These are phyloP conservation scores for Pungitius pungitius DNA, from an alignment of 2,113 vertebrate species.

Conservation along the genomic window DNA sequence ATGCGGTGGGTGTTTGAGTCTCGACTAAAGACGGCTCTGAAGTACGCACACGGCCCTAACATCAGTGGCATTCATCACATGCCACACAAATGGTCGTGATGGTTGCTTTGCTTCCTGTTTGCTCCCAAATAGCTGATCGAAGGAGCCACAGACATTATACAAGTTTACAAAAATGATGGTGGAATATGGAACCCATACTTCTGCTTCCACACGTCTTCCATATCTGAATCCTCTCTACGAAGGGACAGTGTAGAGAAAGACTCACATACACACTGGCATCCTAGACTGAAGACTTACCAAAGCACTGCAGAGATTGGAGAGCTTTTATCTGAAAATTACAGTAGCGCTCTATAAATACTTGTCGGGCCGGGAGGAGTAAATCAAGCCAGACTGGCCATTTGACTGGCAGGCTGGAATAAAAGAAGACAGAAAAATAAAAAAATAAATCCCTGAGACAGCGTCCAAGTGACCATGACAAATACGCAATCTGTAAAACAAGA, in stretches of 20 bases:
- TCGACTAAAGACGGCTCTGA: conserved; percentile 37
- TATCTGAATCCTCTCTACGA: background rate
- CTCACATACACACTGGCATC: background rate
- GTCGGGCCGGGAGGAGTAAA: conserved; percentile 35
- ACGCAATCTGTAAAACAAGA: conserved; percentile 70
- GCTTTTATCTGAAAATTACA: conserved; percentile 51
- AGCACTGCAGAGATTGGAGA: conserved; percentile 21
- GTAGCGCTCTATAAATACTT: conserved; percentile 33
- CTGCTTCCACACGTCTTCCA: background rate
- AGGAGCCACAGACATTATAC: background rate
- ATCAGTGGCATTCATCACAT: background rate
- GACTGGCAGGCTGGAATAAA: conserved; percentile 66
- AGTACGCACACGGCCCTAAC: background rate
- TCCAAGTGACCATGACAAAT: conserved; percentile 73
- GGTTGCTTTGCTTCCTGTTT: conserved; percentile 16
- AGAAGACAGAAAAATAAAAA: conserved; percentile 1
- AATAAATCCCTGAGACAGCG: conserved; percentile 44
- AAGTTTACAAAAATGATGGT: conserved; percentile 2
- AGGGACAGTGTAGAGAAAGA: background rate
- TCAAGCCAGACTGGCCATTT: conserved; percentile 47
- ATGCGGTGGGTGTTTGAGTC: conserved; percentile 22
- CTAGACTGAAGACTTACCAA: background rate
- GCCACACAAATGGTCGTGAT: conserved; percentile 3
- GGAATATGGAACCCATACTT: background rate
- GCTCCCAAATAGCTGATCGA: background rate